Conservation (phyloP, 2,888 invertebrate species). For the Eudasyphora cyanicolor region DNA sequence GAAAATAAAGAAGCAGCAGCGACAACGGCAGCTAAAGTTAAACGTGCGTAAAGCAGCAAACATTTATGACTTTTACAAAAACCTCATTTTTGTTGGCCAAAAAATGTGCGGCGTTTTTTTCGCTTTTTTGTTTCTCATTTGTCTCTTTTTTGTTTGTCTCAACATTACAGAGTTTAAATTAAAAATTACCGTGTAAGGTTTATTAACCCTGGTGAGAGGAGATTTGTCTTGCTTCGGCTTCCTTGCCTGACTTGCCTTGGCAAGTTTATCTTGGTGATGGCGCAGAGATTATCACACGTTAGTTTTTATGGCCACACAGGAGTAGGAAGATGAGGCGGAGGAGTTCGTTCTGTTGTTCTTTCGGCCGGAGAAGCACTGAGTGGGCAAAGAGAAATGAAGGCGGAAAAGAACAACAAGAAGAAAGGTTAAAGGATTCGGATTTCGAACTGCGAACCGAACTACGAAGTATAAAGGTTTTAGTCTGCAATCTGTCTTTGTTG, state of each 20-base stretch:
- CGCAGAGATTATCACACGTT: constrained; percentile 63
- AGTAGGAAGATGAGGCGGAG: too few species aligned
- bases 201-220: constrained; percentile 60
- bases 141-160: neutral
- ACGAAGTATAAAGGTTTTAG: constrained; percentile 16
- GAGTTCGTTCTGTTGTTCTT: too few species aligned
- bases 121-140: neutral
- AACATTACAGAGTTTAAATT: constrained; percentile 31
- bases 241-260: constrained; percentile 22
- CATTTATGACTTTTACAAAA: constrained; percentile 42
- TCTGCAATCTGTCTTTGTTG: constrained; percentile 62
- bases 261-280: constrained; percentile 38
- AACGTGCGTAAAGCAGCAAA: constrained; percentile 48
- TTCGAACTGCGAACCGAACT: constrained; percentile 23
- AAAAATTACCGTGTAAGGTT: constrained; percentile 45
- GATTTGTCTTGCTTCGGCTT: constrained; percentile 12
- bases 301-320: constrained; percentile 9
- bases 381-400: neutral
- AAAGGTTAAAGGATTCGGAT: constrained; percentile 38
- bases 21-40: too few species aligned
- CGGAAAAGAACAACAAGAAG: constrained; percentile 12
- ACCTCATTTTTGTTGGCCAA: constrained; percentile 38
- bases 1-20: neutral
- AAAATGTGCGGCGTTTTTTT: neutral
- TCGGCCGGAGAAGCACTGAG: too few species aligned